Evolutionary conservation across 2,113 vertebrate species (phyloP).

Genomic region (Ctenomys sociabilis): DNA sequence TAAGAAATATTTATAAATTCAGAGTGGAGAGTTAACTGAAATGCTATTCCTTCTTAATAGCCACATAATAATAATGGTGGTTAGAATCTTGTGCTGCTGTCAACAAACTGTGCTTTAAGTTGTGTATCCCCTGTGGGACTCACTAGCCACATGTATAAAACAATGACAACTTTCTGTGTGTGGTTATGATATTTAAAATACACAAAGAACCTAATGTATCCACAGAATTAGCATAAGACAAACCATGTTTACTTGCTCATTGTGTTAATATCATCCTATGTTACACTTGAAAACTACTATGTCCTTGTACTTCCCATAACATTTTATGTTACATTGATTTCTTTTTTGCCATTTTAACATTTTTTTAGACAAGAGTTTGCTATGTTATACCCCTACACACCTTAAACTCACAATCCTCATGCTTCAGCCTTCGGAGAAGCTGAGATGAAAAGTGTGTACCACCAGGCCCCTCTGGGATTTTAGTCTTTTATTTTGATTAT

Average conservation of each 20-base stretch:
- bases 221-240: too few species aligned
- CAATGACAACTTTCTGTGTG: neutral
- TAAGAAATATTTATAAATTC: neutral
- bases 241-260: too few species aligned
- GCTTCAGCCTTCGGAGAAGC: too few species aligned
- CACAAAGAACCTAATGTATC: neutral
- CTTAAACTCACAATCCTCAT: neutral
- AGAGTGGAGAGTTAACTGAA: neutral
- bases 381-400: neutral
- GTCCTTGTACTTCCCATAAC: neutral
- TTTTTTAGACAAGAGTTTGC: neutral
- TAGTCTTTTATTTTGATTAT: neutral
- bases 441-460: neutral
- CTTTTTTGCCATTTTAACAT: neutral
- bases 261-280: accelerated
- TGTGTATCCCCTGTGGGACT: neutral
- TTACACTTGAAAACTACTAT: accelerated
- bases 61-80: neutral
- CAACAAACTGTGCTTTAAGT: neutral
- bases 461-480: neutral
- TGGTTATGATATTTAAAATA: neutral
- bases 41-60: neutral
- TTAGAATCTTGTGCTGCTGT: neutral
- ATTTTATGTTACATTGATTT: neutral
- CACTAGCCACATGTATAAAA: neutral